Conservation (phyloP, 2,888 invertebrate species). For the Podotricha telesiphe region DNA sequence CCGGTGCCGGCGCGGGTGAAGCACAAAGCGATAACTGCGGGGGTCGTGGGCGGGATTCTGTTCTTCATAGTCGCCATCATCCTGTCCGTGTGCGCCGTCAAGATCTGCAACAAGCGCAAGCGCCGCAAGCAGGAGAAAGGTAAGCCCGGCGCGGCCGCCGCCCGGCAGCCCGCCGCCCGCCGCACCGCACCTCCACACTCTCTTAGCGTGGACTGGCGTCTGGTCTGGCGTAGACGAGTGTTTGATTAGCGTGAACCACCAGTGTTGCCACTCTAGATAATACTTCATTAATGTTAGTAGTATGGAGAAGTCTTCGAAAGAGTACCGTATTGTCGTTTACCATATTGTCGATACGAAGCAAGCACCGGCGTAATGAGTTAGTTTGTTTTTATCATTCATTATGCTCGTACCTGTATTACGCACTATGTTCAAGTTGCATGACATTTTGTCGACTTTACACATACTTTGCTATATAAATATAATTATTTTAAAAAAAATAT, state of each 20-base stretch:
- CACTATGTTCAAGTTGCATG: slow-evolving; percentile 6
- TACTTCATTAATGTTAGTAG: neutral
- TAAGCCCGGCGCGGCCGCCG: slow-evolving; percentile 68
- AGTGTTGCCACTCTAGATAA: neutral
- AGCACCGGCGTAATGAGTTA: slow-evolving; percentile 14
- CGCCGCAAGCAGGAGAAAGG: slow-evolving; percentile 99
- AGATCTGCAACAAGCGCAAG: slow-evolving; percentile 98
- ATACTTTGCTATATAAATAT: neutral
- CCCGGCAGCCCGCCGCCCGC: neutral
- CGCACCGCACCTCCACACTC: neutral
- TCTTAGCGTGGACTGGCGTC: neutral
- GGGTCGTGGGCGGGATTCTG: slow-evolving; percentile 97
- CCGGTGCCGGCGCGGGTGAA: slow-evolving; percentile 95
- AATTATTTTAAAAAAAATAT: neutral
- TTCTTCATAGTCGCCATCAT: slow-evolving; percentile 99
- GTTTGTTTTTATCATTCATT: slow-evolving; percentile 4
- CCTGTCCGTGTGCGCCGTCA: slow-evolving; percentile 97
- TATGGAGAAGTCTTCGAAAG: slow-evolving; percentile 13
- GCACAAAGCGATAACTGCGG: slow-evolving; percentile 97
- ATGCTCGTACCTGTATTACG: neutral
- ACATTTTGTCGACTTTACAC: slow-evolving; percentile 2
- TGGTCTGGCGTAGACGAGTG: neutral
- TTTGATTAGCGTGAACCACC: slow-evolving; percentile 3
- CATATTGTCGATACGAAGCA: slow-evolving; percentile 72
- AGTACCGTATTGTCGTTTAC: slow-evolving; percentile 41